Evolutionary conservation across 2,113 vertebrate genomes (phyloP).

Genomic region (Coreoperca whiteheadi): DNA sequence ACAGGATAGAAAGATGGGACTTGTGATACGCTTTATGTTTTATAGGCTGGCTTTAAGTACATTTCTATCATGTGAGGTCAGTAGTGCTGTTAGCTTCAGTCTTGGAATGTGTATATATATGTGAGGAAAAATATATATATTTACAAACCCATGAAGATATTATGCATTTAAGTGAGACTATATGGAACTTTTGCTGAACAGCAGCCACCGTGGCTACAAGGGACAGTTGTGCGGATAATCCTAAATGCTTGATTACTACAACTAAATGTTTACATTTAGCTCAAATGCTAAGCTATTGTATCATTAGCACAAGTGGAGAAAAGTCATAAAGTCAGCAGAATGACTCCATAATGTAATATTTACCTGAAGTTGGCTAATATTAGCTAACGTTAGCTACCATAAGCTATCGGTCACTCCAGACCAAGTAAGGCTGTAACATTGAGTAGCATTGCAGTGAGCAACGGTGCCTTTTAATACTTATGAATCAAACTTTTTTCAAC

Average conservation of each 20-base stretch:
- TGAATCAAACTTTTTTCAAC: background rate
- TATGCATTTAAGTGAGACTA: background rate
- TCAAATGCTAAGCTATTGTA: background rate
- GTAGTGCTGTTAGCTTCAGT: constrained; percentile 12
- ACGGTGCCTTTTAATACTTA: background rate
- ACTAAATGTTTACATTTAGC: background rate
- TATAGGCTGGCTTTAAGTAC: constrained; percentile 52
- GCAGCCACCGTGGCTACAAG: background rate
- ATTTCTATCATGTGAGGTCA: constrained; percentile 46
- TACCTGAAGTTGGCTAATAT: background rate
- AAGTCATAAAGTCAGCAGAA: background rate
- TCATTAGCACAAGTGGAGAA: background rate
- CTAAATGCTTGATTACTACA: background rate
- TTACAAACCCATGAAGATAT: background rate
- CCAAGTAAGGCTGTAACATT: background rate
- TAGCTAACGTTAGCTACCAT: background rate
- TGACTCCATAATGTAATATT: background rate
- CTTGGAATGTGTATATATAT: background rate
- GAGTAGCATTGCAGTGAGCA: background rate
- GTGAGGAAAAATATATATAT: background rate
- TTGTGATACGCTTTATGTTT: constrained; percentile 41
- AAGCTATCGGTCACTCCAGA: background rate
- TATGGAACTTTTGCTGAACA: background rate
- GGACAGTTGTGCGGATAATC: background rate
- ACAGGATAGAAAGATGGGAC: constrained; percentile 48